These are phyloP conservation scores for Watersipora subatra DNA, from an alignment of 1,140 invertebrate species.

Conservation along the genomic window DNA sequence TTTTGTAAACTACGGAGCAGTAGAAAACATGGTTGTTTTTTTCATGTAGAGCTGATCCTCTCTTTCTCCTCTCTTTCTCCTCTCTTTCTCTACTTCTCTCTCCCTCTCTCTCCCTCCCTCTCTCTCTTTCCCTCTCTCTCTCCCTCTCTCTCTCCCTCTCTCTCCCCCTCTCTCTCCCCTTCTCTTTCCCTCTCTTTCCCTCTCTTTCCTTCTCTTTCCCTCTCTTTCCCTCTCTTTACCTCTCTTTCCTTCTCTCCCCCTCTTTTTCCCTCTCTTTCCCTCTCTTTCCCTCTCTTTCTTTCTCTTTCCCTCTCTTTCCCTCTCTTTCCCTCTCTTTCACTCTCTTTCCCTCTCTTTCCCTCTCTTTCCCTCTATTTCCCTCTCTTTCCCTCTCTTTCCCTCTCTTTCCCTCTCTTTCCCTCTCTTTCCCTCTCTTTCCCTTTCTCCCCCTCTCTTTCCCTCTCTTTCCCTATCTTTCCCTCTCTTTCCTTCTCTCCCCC, in stretches of 20 bases:
- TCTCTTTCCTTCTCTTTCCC: neutral
- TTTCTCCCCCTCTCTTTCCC: too few relatives aligned
- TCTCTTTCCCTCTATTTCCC: too few relatives aligned
- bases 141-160: constrained; percentile 2
- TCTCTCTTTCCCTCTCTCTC: neutral
- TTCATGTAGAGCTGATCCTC: neutral
- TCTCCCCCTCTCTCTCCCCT: constrained; percentile 4
- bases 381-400: neutral
- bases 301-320: neutral
- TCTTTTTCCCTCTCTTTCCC: neutral
- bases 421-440: too few relatives aligned
- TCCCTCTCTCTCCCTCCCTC: constrained; percentile 3
- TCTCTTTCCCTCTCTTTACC: too few relatives aligned
- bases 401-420: too few relatives aligned
- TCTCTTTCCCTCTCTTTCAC: too few relatives aligned
- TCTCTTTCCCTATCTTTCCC: too few relatives aligned
- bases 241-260: neutral
- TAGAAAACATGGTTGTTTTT: too few relatives aligned
- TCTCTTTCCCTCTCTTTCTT: neutral
- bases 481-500: too few relatives aligned
- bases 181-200: neutral
- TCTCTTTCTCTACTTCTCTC: too few relatives aligned
- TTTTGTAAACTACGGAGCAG: too few relatives aligned
- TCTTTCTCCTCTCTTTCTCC: neutral
- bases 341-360: too few relatives aligned